phyloP scores from a whole-genome alignment of 2,113 vertebrate genomes.

The Dendrocopos noguchii region DNA sequence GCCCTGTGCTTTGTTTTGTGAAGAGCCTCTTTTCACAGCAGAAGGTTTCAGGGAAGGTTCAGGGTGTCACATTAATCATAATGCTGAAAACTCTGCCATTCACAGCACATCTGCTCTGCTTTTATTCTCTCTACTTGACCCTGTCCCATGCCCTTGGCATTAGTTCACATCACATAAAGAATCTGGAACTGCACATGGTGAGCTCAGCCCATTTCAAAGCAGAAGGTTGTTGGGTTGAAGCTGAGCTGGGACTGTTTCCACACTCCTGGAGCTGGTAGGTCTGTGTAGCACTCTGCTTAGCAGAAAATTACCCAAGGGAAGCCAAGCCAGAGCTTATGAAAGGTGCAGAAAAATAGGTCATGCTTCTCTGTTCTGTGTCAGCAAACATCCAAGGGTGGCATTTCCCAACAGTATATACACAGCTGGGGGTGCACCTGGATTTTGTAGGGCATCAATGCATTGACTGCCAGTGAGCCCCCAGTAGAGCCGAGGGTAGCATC shows the following conservation, averaged over 20 bases:
- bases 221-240: background rate
- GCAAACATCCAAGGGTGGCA: background rate
- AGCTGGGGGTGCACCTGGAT: background rate
- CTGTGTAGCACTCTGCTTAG: background rate
- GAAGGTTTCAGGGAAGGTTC: background rate
- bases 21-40: background rate
- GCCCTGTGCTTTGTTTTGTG: background rate
- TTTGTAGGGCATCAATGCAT: no score
- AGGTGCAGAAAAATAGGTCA: background rate
- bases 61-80: background rate
- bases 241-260: background rate
- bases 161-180: background rate
- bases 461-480: accelerated
- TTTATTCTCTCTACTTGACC: background rate
- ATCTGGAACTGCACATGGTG: background rate
- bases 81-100: background rate
- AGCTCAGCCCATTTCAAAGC: background rate
- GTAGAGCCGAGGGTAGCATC: background rate
- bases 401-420: background rate
- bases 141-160: background rate
- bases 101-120: constrained; percentile 39
- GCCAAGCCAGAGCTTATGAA: background rate
- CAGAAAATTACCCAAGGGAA: background rate
- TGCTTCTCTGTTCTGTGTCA: background rate
- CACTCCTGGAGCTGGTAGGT: background rate